Evolutionary conservation across 2,888 invertebrate species (phyloP), one percentile per base, ranked within the genome.

Genomic region (Quadroppia sp.): DNA sequence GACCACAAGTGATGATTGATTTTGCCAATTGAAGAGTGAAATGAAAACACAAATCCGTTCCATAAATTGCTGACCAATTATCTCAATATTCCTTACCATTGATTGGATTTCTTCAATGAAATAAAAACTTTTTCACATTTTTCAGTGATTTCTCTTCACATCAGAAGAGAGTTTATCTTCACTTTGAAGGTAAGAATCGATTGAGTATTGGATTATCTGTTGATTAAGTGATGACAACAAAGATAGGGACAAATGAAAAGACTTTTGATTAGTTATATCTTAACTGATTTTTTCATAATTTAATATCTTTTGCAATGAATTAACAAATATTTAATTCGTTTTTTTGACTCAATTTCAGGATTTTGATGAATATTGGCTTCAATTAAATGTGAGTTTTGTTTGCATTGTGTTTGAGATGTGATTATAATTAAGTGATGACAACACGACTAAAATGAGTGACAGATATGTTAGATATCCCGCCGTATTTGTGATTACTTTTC

Each of bases 251-350:
- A n/a, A 20, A 59, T 9, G 13, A 23, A 23, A 13, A 36, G 15
- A n/a, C 30, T 42, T 45, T 4, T 70, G 71, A 70, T 70, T 70
- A 56, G 23, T 23, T 67, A 70, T 70, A 45, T 70, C 71, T 70
- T 70, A 7, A 70, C 71, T 70, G 71, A 70, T 20, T 11, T 15
- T 20, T n/a, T n/a, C n/a, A n/a, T n/a, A n/a, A n/a, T n/a, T n/a
- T n/a, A n/a, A n/a, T 7, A n/a, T 2, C 1, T 50, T 50, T 50
- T 6, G 7, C 17, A 6, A n/a, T 17, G 17, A 20, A 1, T 50
- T 3, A 45, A 45, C 15, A 1, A 20, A 20, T 6, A 20, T 7
- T 50, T 50, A 50, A 20, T 50, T 50, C 20, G 3, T n/a, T 50
- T 50, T 50, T 50, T 17, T 50, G 17, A 20, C 7, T 50, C 1